Evolutionary conservation across 2,888 invertebrate genomes (phyloP).

Genomic region (Callinectes sapidus): DNA sequence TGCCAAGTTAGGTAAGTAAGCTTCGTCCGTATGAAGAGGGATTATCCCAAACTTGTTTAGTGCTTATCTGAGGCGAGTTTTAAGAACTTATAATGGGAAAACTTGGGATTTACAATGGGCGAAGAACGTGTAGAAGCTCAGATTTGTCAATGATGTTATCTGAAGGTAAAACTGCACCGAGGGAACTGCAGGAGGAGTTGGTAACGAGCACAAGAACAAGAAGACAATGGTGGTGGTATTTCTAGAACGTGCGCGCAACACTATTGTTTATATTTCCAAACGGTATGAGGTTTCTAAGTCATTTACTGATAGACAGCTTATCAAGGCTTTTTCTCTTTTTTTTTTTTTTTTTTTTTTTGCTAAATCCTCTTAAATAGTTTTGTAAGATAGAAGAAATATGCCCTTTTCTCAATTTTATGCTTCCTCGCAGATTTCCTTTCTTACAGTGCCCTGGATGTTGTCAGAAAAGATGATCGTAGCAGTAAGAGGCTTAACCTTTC

Average conservation of each 20-base stretch:
- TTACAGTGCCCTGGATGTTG: no score
- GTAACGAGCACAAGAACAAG: background rate
- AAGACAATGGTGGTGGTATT: background rate
- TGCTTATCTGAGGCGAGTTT: conserved; percentile 2
- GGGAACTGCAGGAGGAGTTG: background rate
- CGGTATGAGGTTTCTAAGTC: no score
- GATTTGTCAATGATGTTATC: background rate
- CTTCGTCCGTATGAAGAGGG: background rate
- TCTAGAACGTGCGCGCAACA: background rate
- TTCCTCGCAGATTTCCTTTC: no score
- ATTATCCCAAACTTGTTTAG: conserved; percentile 2
- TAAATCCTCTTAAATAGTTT: no score
- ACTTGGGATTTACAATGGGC: background rate
- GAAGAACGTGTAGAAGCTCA: background rate
- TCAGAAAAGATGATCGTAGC: no score
- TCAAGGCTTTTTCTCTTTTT: no score
- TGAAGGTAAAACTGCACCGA: background rate
- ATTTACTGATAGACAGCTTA: no score
- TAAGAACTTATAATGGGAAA: conserved; percentile 4
- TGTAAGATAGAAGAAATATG: no score
- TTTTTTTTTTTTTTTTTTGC: no score
- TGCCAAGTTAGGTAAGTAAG: background rate
- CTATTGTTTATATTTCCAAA: background rate
- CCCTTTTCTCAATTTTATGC: no score
- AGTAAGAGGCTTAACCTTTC: no score